phyloP scores from a whole-genome alignment of 2,113 vertebrate species.

The Micronisus gabar region DNA sequence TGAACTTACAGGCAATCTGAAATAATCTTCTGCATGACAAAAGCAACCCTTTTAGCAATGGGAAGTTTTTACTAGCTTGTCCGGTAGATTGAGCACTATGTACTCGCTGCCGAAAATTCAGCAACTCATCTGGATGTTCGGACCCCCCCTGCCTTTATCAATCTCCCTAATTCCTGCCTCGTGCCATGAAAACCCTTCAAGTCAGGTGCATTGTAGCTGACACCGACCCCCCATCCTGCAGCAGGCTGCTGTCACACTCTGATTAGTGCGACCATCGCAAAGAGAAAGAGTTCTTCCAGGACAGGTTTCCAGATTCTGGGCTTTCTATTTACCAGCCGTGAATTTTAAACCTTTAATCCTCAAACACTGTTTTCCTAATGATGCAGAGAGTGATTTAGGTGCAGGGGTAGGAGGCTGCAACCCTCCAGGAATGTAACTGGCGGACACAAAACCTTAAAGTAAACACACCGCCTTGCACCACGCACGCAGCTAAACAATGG shows the following conservation, averaged over 20 bases:
- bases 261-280: background rate
- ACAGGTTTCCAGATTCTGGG: background rate
- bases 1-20: background rate
- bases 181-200: background rate
- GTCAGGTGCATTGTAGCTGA: background rate
- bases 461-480: background rate
- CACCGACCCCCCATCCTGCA: fast-evolving
- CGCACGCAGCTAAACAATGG: background rate
- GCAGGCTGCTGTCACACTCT: background rate
- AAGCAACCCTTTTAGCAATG: background rate
- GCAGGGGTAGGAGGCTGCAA: background rate
- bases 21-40: background rate
- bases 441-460: background rate
- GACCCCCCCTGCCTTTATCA: background rate
- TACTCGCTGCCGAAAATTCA: background rate
- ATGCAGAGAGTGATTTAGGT: background rate
- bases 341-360: background rate
- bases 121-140: background rate
- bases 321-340: background rate
- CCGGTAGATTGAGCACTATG: background rate
- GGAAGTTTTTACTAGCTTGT: background rate
- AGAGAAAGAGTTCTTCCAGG: background rate
- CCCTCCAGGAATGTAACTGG: background rate
- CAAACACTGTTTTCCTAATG: background rate
- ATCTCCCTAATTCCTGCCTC: background rate